Base-by-base conservation (phyloP, 1,140 invertebrate species). In the Sesamia nonagrioides region DNA sequence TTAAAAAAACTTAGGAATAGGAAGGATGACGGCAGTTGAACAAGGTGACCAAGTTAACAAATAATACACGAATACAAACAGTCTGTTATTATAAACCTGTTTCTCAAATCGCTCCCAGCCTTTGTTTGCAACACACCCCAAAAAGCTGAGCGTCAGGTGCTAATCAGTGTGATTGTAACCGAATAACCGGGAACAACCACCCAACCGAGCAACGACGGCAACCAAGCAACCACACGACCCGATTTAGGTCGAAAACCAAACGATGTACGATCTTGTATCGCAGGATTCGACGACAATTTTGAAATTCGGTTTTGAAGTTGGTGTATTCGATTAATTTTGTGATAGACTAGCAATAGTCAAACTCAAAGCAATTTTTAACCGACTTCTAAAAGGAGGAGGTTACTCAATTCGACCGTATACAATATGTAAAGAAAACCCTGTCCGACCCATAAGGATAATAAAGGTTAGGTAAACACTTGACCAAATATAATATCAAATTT, bases 91-190 rank as follows among this genome's bases (percentile, higher is more conserved):
- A 9, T 6, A 3, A 11, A 17, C 33, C 60, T 1, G 37, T n/a
- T 17, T 3, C n/a, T 7, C 58, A 11, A 15, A 11, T 13, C 58
- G 9, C 60, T 17, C 1, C 6, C 4, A 21, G 18, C 9, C 13
- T 56, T 7, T 6, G 2, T 33, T 60, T 50, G 37, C 50, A 71
- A 48, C 48, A 71, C 15, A 33, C 35, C 48, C 13, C 68, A 71
- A 58, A 58, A 58, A 58, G 54, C 21, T 33, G 21, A 6, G 68
- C 68, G 68, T 71, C 68, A 71, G 48, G 48, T 71, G 50, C 68
- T 71, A 71, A 71, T 71, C 68, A 71, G 68, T 11, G 45, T 17
- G n/a, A 7, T 15, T n/a, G 68, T 71, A 71, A 71, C 68, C 68
- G 68, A 33, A 71, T 71, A 71, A 37, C 68, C 15, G 21, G 21